Conservation (phyloP, 1,140 invertebrate genomes). For the Orius insidiosus region DNA sequence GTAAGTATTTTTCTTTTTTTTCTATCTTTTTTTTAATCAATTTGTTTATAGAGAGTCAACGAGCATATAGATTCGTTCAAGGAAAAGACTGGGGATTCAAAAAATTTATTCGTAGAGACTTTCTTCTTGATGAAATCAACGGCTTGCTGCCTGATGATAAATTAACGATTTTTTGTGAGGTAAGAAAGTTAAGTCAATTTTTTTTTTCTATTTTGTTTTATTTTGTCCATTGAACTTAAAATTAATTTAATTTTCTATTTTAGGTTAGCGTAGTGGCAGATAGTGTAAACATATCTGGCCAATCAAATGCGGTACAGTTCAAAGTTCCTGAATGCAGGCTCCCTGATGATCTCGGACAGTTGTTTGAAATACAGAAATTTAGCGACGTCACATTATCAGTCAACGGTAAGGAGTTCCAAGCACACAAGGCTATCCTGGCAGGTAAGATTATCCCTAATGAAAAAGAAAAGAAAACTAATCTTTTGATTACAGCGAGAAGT, state of each 20-base stretch:
- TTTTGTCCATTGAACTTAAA: conserved; percentile 2
- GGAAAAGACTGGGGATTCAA: conserved; percentile 99
- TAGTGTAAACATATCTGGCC: conserved; percentile 90
- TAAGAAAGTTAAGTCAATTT: conserved; percentile 24
- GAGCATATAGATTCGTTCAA: conserved; percentile 96
- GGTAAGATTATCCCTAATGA: conserved; percentile 42
- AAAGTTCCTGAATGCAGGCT: conserved; percentile 94
- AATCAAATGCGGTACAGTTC: conserved; percentile 87
- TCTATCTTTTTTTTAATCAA: not conserved
- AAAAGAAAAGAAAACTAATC: no score
- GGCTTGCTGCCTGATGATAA: conserved; percentile 95
- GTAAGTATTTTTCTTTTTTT: conserved; percentile 29
- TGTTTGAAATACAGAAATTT: no score
- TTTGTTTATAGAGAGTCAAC: conserved; percentile 53
- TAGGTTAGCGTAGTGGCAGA: conserved; percentile 88
- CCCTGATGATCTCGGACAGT: conserved; percentile 38
- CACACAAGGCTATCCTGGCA: conserved; percentile 27
- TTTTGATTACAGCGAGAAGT: conserved; percentile 21
- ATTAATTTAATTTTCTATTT: conserved; percentile 2
- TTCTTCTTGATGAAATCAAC: conserved; percentile 94
- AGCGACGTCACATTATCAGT: no score
- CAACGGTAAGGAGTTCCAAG: no score
- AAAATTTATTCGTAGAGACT: conserved; percentile 96
- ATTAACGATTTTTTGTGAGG: conserved; percentile 98
- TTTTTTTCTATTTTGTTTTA: conserved; percentile 8